Evolutionary conservation across 2,113 vertebrate species (phyloP).

Genomic region (Brachypodius melanocephalos): DNA sequence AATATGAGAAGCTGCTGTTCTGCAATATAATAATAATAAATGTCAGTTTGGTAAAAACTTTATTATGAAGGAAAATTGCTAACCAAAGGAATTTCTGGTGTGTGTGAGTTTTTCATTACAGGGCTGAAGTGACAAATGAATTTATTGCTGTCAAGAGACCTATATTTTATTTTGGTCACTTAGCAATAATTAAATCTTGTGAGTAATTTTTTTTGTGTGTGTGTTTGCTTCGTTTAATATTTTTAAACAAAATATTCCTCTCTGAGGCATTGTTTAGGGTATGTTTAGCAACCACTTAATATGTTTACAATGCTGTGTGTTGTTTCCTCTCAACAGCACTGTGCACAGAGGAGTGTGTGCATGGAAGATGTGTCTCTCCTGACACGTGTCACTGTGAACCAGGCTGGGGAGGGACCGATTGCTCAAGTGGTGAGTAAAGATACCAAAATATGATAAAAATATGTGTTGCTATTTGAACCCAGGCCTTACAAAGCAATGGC

Average conservation of each 20-base stretch:
- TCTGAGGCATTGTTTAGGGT: not conserved
- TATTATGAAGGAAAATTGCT: not conserved
- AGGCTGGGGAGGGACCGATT: constrained; percentile 96
- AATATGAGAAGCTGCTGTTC: constrained; percentile 29
- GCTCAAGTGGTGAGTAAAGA: constrained; percentile 95
- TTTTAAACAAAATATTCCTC: constrained; percentile 10
- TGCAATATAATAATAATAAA: constrained; percentile 62
- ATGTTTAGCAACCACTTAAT: not conserved
- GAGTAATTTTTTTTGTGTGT: not conserved
- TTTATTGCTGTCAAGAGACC: not conserved
- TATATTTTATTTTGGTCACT: constrained; percentile 30
- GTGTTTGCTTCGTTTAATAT: not conserved
- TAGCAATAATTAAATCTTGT: constrained; percentile 34
- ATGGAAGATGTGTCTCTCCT: constrained; percentile 93
- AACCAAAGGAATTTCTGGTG: constrained; percentile 19
- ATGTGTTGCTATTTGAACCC: not conserved
- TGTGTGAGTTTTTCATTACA: not conserved
- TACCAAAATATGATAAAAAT: not conserved
- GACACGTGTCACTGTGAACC: constrained; percentile 98
- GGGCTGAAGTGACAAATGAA: not conserved
- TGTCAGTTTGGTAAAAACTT: constrained; percentile 43
- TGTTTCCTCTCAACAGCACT: constrained; percentile 77
- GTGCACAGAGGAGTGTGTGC: constrained; percentile 94
- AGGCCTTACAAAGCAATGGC: not conserved
- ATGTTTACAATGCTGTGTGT: not conserved